A percentile compares a stretch with the other conserved stretches of the same genome.
Evolutionary conservation across 2,888 invertebrate species (phyloP).

Genomic region (Amphipoea lucens): DNA sequence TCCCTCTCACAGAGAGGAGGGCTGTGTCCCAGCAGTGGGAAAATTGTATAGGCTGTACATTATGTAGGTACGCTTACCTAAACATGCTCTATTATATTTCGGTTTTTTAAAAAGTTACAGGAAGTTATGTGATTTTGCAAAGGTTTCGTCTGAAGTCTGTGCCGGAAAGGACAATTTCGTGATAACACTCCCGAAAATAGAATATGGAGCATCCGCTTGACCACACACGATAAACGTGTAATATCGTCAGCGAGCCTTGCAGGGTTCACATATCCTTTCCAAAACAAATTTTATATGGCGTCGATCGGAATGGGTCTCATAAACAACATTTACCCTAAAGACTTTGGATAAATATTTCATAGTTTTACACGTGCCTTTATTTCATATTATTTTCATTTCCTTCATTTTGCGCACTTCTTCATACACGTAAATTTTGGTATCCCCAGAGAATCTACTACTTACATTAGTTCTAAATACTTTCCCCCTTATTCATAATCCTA

Average conservation of each 20-base stretch:
- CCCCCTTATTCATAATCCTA: too few relatives aligned
- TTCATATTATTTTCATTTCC: background rate
- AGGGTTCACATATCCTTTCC: conserved; percentile 31
- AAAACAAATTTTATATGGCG: conserved; percentile 28
- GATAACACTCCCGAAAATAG: conserved; percentile 35
- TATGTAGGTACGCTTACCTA: background rate
- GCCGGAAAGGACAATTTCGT: conserved; percentile 11
- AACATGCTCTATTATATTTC: background rate
- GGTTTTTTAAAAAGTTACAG: background rate
- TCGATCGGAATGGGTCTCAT: conserved; percentile 11
- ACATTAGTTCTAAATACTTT: conserved; percentile 20
- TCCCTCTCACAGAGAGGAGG: background rate
- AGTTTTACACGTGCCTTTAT: conserved; percentile 12
- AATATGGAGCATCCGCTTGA: conserved; percentile 43
- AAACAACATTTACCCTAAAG: conserved; percentile 20
- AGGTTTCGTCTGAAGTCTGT: background rate
- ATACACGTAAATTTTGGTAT: background rate
- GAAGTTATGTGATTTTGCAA: background rate
- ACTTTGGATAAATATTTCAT: conserved; percentile 4
- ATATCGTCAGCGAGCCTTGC: conserved; percentile 37
- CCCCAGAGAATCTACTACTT: background rate
- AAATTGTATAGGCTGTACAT: background rate
- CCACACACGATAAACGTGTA: conserved; percentile 36
- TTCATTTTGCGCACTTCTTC: background rate
- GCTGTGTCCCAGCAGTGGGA: background rate